phyloP scores from a whole-genome alignment of 1,140 invertebrate species.

The Cataglyphis hispanica region DNA sequence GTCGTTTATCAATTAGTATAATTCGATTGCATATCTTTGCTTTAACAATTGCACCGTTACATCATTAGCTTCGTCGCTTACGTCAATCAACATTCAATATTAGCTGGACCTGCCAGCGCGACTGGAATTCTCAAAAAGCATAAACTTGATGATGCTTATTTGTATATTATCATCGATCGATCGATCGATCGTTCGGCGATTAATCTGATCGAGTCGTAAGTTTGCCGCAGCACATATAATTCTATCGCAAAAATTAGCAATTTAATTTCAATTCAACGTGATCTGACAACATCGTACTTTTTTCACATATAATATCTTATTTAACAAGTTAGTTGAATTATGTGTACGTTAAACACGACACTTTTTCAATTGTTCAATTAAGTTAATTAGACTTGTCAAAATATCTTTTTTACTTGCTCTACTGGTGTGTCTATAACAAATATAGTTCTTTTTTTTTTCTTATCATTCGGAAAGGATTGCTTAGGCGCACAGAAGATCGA shows the following conservation, averaged over 20 bases:
- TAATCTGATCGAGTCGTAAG: background rate
- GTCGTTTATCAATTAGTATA: background rate
- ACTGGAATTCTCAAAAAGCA: conserved; percentile 57
- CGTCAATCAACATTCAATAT: conserved; percentile 49
- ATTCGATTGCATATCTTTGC: background rate
- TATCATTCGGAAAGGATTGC: conserved; percentile 19
- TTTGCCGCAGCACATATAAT: background rate
- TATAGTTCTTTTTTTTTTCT: conserved; percentile 31
- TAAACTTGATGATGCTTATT: background rate
- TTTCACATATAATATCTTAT: background rate
- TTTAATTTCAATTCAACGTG: conserved; percentile 4
- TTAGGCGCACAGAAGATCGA: conserved; percentile 46
- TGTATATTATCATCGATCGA: conserved; percentile 4
- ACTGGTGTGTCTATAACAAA: conserved; percentile 47
- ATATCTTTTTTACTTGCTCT: conserved; percentile 45
- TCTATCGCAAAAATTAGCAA: background rate
- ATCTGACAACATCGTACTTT: conserved; percentile 23
- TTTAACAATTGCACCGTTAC: conserved; percentile 21
- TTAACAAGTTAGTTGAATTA: conserved; percentile 19
- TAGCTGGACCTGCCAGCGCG: conserved; percentile 67
- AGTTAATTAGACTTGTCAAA: conserved; percentile 48
- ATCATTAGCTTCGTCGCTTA: conserved; percentile 23
- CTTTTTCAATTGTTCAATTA: background rate
- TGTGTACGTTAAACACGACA: conserved; percentile 29
- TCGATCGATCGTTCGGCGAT: conserved; percentile 6